These are phyloP conservation scores for Arctocebus calabarensis DNA, from an alignment of 2,797 vertebrate genomes.

Conservation along the genomic window DNA sequence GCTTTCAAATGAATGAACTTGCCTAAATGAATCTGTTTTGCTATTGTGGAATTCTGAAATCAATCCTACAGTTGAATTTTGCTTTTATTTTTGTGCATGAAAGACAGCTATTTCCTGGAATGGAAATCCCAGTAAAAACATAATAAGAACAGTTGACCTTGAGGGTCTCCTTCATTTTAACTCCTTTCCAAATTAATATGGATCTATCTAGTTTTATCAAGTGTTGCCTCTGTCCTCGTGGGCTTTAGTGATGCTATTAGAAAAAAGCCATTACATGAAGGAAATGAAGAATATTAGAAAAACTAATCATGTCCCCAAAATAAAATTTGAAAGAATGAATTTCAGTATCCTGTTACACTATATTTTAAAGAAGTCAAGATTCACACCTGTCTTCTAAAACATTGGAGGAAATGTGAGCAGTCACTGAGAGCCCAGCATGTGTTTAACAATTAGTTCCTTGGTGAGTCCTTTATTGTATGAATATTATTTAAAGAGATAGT, in stretches of 20 bases:
- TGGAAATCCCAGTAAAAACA: background rate
- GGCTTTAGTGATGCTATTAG: constrained; percentile 22
- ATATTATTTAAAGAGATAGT: constrained; percentile 1
- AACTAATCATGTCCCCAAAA: constrained; percentile 40
- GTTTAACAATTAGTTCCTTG: background rate
- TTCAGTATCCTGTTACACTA: background rate
- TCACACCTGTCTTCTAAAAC: constrained; percentile 46
- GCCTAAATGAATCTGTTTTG: background rate
- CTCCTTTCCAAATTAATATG: constrained; percentile 8
- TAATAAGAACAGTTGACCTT: background rate
- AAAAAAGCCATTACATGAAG: constrained; percentile 18
- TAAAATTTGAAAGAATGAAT: constrained; percentile 51
- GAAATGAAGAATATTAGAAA: constrained; percentile 61
- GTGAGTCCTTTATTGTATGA: background rate
- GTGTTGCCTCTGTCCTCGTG: background rate
- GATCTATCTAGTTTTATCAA: background rate
- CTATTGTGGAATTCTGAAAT: background rate
- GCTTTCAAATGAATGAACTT: background rate
- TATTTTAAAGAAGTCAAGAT: background rate
- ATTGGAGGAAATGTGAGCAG: background rate
- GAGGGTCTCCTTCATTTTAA: background rate
- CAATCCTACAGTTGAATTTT: background rate
- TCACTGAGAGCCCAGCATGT: background rate
- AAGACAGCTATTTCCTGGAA: constrained; percentile 46
- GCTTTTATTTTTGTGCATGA: background rate